Evolutionary conservation across 2,113 vertebrate species (phyloP).

Genomic region (Acrocephalus arundinaceus): DNA sequence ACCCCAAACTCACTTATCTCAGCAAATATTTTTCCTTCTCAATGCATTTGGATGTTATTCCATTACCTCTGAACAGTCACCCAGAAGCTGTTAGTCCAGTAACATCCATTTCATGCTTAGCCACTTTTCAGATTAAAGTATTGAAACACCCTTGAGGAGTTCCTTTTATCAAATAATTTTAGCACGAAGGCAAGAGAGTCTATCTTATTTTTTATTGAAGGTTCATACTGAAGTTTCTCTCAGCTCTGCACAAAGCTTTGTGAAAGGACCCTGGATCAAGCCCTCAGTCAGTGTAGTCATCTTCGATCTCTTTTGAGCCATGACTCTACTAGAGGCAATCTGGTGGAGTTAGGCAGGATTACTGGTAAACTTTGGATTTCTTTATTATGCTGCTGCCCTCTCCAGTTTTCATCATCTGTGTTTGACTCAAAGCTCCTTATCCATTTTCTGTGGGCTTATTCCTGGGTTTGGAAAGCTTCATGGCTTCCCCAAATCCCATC

Average conservation of each 20-base stretch:
- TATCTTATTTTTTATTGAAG: neutral
- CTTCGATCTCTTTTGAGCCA: neutral
- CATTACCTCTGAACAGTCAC: neutral
- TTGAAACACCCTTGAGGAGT: neutral
- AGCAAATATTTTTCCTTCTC: neutral
- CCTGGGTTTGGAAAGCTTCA: neutral
- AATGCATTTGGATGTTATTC: neutral
- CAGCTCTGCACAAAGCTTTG: neutral
- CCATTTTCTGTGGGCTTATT: neutral
- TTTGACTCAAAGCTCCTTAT: neutral
- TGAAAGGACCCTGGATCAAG: neutral
- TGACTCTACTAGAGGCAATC: neutral
- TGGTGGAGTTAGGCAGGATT: constrained; percentile 31
- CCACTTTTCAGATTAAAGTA: neutral
- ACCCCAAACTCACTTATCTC: neutral
- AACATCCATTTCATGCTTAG: neutral
- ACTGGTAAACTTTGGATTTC: neutral
- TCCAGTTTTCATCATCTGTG: neutral
- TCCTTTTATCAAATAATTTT: neutral
- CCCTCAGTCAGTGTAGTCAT: neutral
- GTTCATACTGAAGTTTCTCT: neutral
- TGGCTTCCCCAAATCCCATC: neutral
- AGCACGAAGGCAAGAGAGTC: neutral
- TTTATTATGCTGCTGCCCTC: neutral
- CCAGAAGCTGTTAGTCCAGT: constrained; percentile 15